A percentile compares a stretch with the other conserved stretches of the same genome.
phyloP scores from a whole-genome alignment of 2,888 invertebrate species.

The Ditula angustiorana region DNA sequence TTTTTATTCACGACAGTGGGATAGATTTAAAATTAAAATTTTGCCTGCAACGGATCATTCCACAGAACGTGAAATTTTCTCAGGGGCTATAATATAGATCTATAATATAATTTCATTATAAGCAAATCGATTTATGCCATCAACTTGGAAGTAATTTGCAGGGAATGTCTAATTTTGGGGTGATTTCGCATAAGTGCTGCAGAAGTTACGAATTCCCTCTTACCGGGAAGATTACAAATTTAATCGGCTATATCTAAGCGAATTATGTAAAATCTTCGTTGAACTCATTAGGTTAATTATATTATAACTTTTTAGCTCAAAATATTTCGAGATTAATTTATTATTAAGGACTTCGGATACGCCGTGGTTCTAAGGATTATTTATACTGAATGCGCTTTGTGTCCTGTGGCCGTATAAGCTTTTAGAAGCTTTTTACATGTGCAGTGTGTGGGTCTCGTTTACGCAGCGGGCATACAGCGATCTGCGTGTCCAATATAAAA shows the following conservation, averaged over 20 bases:
- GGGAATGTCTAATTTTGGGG: conserved; percentile 40
- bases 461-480: too few species aligned
- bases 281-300: not conserved
- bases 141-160: conserved; percentile 45
- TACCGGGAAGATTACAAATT: conserved; percentile 20
- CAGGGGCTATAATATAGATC: too few species aligned
- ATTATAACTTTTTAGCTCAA: not conserved
- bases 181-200: conserved; percentile 29
- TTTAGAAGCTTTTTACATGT: too few species aligned
- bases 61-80: conserved; percentile 45
- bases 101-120: conserved; percentile 51
- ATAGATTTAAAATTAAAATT: conserved; percentile 41
- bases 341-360: not conserved
- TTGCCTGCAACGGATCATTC: conserved; percentile 47
- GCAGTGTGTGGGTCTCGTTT: too few species aligned
- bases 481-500: too few species aligned
- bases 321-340: not conserved
- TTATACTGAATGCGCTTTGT: too few species aligned
- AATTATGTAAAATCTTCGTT: conserved; percentile 7
- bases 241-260: conserved; percentile 17
- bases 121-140: conserved; percentile 50
- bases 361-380: too few species aligned
- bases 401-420: too few species aligned
- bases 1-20: too few species aligned
- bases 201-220: conserved; percentile 24